Evolutionary conservation across 1,140 invertebrate genomes (phyloP), one percentile per base, ranked within the genome.

Genomic region (Formica exsecta): DNA sequence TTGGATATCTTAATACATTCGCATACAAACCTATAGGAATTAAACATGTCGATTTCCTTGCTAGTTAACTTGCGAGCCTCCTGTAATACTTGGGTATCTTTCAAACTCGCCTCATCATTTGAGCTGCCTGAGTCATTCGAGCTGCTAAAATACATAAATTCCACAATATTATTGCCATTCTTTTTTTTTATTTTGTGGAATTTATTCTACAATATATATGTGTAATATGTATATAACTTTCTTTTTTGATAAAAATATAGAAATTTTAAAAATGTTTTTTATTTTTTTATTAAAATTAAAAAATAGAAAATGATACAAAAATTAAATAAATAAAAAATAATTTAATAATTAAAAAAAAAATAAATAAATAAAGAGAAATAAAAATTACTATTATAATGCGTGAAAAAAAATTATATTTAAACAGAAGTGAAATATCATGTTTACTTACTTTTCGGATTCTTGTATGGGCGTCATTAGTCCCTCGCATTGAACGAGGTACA

Each of bases 361-460:
- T 0, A 29, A 9, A 19, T n/a, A 2, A 22, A 19, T 51, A 19
- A 54, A 59, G 25, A 71, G 8, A n/a, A 48, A 11, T 19, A 13
- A 38, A 54, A 32, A 77, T 57, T 6, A 13, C 25, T 22, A 57
- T 41, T 64, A 2, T 71, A 7, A 51, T 48, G 13, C 44, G 7
- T 51, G 25, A 9, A 51, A 19, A 73, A 66, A 44, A 71, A 70
- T 1, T 70, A 71, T 74, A 61, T 38, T 41, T 2, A 32, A 48
- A 61, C 0, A 7, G 4, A 62, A 88, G 85, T 16, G 76, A 19
- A 73, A 74, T 5, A 29, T 9, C 25, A 16, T 38, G 38, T 61
- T 9, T 13, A 76, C 57, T 76, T 25, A 76, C 57, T n/a, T 41
- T 19, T 73, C 16, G 5, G 57, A 57, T 59, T 74, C 32, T 51